Evolutionary conservation across 1,140 invertebrate species (phyloP), one percentile per base, ranked within the genome.

Genomic region (Panulirus ornatus): DNA sequence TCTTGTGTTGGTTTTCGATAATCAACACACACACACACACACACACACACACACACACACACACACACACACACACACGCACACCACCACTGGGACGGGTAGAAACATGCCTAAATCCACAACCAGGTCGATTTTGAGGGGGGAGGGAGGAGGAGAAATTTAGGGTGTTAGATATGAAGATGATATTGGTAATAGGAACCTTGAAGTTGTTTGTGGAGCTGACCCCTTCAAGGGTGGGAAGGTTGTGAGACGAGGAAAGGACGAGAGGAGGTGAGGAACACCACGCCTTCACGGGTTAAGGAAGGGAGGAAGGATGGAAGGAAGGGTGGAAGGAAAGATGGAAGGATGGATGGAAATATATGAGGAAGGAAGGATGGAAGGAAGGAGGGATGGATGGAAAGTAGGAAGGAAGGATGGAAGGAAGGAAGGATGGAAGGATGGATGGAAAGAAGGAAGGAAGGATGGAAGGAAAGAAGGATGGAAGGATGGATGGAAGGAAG

Each of bases 361-460:
- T 22, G 34, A 30, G 8, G 70, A 71, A 71, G 2, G 66, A 71
- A 71, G 2, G 66, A 71, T 27, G 9, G 66, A 71, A 71, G 9
- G 66, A 71, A 71, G 66, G 66, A 71, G 30, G 66, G 66, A 71
- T 27, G 66, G 66, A 71, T 27, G 70, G 27, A 34, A 71, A 27
- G 14, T 5, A 71, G 70, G 27, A 71, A 71, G 66, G 66, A 71
- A 71, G 66, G 70, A 71, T 5, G 27, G 70, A 71, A 30, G 66
- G 27, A 71, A 71, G 66, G 66, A 71, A 71, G 66, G 66, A 71
- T 14, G 27, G 66, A 71, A 30, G 9, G 66, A 71, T 27, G 66
- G 66, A 71, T 27, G 66, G 66, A 71, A 71, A 27, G 36, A 71
- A 38, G 2, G 66, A 71, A 71, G 66, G 66, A 71, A 71, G 66